Evolutionary conservation across 2,888 invertebrate genomes (phyloP), one percentile per base, ranked within the genome.

Genomic region (Pachliopta kotzebuea): DNA sequence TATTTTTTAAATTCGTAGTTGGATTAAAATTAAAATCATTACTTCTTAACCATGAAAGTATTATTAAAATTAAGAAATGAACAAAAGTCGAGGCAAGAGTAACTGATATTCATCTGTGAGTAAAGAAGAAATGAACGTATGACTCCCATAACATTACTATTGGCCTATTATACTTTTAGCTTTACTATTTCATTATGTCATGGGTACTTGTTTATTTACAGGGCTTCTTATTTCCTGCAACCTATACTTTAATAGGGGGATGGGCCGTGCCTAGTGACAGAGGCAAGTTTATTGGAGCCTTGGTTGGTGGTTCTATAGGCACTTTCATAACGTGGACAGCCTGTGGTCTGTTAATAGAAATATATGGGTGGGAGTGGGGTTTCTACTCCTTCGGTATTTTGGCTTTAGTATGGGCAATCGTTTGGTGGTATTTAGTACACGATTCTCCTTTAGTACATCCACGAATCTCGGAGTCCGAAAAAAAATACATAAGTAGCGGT

Each of bases 221-320:
- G 78, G 93, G 93, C 4, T 75, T 89, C 1, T 76, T 87, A 0
- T 93, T 92, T 72, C 93, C 93, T 1, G 83, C 90, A 2, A 80
- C 88, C 29, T 92, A 93, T 69, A 84, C 86, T 42, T 71, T 94
- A 60, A 92, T 94, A 24, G 93, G 93, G 0, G 88, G 89, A 71
- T 94, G 94, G 94, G 85, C 94, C 0, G 94, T 94, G 0, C 93
- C 94, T 0, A 81, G 87, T 37, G 94, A 94, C 74, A 93, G 92
- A 74, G 92, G 94, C 0, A 92, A 93, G 73, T 94, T 94, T 72
- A 80, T 94, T 4, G 92, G 92, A 71, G 87, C 93, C 0, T 75
- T 94, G 20, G 89, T 93, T 80, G 94, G 94, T 1, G 94, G 94
- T 4, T 93, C 93, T 0, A 91, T 94, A 66, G 94, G 92, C 9